phyloP scores from a whole-genome alignment of 2,888 invertebrate genomes.

The Ectemnius lituratus region DNA sequence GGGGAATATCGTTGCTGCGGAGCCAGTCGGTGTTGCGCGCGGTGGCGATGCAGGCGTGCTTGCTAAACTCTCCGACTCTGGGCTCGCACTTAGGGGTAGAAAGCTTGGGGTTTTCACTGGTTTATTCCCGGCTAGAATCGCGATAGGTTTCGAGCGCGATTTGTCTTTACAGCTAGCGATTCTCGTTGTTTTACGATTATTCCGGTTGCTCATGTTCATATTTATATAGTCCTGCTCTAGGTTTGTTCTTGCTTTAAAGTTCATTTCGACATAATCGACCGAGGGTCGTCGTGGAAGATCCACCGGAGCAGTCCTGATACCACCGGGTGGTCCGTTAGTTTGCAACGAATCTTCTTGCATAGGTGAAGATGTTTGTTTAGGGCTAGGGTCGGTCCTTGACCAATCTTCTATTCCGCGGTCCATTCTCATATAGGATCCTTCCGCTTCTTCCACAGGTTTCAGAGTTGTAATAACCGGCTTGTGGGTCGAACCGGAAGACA shows the following conservation, averaged over 20 bases:
- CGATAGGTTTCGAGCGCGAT: constrained; percentile 82
- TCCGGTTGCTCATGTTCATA: constrained; percentile 77
- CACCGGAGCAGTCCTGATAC: constrained; percentile 75
- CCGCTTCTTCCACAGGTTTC: constrained; percentile 76
- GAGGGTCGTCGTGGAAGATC: constrained; percentile 77
- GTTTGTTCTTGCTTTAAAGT: constrained; percentile 77
- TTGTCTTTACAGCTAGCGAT: constrained; percentile 76
- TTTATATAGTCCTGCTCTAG: constrained; percentile 80
- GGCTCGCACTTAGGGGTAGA: constrained; percentile 77
- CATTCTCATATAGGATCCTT: constrained; percentile 76
- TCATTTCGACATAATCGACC: constrained; percentile 85
- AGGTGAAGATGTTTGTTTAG: constrained; percentile 76
- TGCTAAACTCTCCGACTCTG: constrained; percentile 75
- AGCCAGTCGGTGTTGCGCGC: constrained; percentile 81
- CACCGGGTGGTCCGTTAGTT: constrained; percentile 76
- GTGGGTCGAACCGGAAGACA: constrained; percentile 63
- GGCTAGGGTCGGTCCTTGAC: constrained; percentile 72
- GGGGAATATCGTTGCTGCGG: constrained; percentile 83
- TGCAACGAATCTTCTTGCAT: constrained; percentile 76
- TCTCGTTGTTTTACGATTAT: constrained; percentile 60
- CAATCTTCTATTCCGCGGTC: constrained; percentile 70
- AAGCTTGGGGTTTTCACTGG: constrained; percentile 73
- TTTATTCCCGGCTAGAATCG: constrained; percentile 79
- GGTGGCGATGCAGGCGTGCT: constrained; percentile 79
- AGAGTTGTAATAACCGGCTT: constrained; percentile 73